Percentiles rank a stretch among this genome's conserved stretches.
Conservation (phyloP, 2,113 vertebrate species). For the Megalops atlanticus region DNA sequence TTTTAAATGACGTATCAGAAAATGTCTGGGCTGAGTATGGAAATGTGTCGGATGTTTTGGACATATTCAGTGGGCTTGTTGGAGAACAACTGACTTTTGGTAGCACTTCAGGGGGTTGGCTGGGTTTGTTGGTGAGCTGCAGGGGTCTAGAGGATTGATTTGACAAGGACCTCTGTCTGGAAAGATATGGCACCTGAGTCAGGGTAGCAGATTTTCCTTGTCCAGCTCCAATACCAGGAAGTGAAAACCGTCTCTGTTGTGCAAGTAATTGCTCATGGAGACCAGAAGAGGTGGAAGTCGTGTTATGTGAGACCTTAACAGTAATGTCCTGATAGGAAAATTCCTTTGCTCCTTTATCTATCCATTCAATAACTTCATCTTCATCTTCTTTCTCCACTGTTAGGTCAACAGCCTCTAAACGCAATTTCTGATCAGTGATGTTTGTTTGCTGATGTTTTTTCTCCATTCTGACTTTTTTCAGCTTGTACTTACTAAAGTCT, state of each 20-base stretch:
- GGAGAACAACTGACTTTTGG: neutral
- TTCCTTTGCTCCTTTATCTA: constrained; percentile 43
- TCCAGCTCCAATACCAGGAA: constrained; percentile 44
- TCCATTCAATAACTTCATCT: neutral
- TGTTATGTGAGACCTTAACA: neutral
- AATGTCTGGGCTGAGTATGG: neutral
- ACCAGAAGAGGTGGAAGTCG: neutral
- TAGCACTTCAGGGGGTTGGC: neutral
- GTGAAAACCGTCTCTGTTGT: constrained; percentile 27
- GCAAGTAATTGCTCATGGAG: neutral
- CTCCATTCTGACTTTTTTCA: neutral
- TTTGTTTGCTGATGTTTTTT: constrained; percentile 8
- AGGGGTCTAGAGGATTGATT: neutral
- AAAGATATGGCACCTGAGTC: neutral
- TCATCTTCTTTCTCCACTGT: constrained; percentile 7
- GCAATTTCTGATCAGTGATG: neutral
- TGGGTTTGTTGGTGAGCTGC: neutral
- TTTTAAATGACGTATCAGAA: too few species aligned
- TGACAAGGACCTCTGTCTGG: neutral
- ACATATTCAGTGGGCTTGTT: neutral
- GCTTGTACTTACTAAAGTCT: constrained; percentile 19
- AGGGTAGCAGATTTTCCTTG: neutral
- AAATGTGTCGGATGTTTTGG: neutral
- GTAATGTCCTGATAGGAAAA: constrained; percentile 40
- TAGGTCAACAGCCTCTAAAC: constrained; percentile 8